Evolutionary conservation across 2,888 invertebrate genomes (phyloP), one percentile per base, ranked within the genome.

Genomic region (Troglohyphantes excavatus): DNA sequence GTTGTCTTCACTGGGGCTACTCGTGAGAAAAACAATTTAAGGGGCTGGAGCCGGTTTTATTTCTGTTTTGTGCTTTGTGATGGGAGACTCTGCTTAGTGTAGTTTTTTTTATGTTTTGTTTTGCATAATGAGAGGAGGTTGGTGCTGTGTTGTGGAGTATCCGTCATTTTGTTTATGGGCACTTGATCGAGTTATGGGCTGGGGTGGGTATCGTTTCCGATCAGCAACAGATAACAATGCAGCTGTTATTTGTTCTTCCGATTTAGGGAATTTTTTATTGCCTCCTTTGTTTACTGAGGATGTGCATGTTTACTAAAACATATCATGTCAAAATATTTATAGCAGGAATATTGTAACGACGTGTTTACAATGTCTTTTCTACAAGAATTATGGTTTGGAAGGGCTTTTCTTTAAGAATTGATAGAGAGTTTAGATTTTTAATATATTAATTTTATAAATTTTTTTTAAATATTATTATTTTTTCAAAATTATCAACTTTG

Each of bases 11-110:
- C 21, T 33, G 26, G 82, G 21, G 46, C 33, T 3, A 53, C 59
- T 33, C 53, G 82, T 61, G 61, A 72, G 72, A 59, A 26, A 82
- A 82, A 82, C 82, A 82, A 82, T 82, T 82, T 82, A 72, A 70
- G 53, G 70, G 82, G 70, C 70, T 59, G 17, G 26, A 19, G 23
- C 26, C 33, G 29, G 19, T 26, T 43, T 43, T 70, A 23, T 70
- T 61, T 39, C 7, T 7, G 81, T 27, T 59, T 68, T 23, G 27
- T 78, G 76, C 76, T 21, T 13, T 23, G 17, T 63, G 78, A 78
- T 61, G 43, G 63, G 61, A 65, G 23, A 61, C 61, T 75, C 59
- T 75, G 61, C 59, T 75, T n/a, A 68, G 19, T 23, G 65, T 9
- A 65, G 23, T n/a, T 23, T 72, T 75, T n/a, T 61, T 21, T 33